Percentiles rank a stretch among this genome's conserved stretches.
Evolutionary conservation across 2,888 invertebrate species (phyloP).

Genomic region (Pristionchus arcanus): DNA sequence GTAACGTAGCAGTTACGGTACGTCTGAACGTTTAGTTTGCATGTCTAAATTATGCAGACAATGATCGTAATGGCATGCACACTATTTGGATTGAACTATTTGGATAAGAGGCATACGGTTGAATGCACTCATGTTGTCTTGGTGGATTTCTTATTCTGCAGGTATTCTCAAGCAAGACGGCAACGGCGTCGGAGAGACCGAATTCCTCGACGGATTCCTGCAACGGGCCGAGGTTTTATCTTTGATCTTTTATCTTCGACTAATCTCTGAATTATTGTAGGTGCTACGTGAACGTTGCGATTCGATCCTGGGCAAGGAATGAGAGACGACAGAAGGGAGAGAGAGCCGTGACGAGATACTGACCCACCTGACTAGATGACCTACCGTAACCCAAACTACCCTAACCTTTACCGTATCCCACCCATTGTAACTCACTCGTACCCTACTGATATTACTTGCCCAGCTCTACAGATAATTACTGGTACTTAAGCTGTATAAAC

Average conservation of each 20-base stretch:
- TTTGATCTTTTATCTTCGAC: slow-evolving; percentile 16
- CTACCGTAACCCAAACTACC: slow-evolving; percentile 6
- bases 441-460: background rate
- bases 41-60: too few species aligned
- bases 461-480: background rate
- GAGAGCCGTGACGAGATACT: background rate
- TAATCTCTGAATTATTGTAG: background rate
- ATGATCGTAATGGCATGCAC: too few species aligned
- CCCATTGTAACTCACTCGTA: background rate
- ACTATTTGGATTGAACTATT: too few species aligned
- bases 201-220: background rate
- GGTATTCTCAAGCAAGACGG: slow-evolving; percentile 42
- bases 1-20: too few species aligned
- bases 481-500: background rate
- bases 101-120: too few species aligned
- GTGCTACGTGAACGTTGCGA: slow-evolving; percentile 5
- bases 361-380: background rate
- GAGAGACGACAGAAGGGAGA: background rate
- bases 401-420: background rate
- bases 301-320: slow-evolving; percentile 49
- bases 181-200: slow-evolving; percentile 9
- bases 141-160: background rate
- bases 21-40: too few species aligned
- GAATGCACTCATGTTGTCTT: too few species aligned
- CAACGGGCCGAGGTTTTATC: slow-evolving; percentile 18